These are phyloP conservation scores for Neomorphus geoffroyi DNA, from an alignment of 2,797 vertebrate species.

Conservation along the genomic window DNA sequence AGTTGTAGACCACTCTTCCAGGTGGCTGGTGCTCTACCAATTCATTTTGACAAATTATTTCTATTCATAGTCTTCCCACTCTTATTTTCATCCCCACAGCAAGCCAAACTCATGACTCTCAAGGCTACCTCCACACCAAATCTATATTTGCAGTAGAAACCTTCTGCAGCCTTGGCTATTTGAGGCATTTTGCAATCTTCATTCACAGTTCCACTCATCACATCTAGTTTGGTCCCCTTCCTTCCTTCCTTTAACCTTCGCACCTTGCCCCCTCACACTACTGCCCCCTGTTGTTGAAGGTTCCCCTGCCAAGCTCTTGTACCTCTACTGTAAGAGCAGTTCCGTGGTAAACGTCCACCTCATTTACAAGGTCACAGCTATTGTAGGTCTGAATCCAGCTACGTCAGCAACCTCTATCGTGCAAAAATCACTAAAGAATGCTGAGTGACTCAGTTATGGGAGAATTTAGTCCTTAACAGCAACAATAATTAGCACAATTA, in stretches of 20 bases:
- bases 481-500: neutral
- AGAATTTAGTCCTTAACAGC: neutral
- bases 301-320: neutral
- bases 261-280: neutral
- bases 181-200: neutral
- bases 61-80: neutral
- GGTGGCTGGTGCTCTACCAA: neutral
- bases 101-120: neutral
- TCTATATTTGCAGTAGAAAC: neutral
- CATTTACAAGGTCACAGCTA: neutral
- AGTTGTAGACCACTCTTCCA: neutral
- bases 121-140: neutral
- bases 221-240: neutral
- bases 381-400: neutral
- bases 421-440: neutral
- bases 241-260: neutral
- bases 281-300: neutral
- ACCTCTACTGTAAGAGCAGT: accelerated
- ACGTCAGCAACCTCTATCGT: neutral
- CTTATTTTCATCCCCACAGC: neutral
- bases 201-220: neutral
- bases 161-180: neutral
- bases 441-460: accelerated
- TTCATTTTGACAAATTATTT: neutral
- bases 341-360: neutral